Percentiles rank a stretch among this genome's conserved stretches.
These are phyloP conservation scores for Drosophila littoralis DNA, from an alignment of 1,140 invertebrate genomes.

Conservation along the genomic window DNA sequence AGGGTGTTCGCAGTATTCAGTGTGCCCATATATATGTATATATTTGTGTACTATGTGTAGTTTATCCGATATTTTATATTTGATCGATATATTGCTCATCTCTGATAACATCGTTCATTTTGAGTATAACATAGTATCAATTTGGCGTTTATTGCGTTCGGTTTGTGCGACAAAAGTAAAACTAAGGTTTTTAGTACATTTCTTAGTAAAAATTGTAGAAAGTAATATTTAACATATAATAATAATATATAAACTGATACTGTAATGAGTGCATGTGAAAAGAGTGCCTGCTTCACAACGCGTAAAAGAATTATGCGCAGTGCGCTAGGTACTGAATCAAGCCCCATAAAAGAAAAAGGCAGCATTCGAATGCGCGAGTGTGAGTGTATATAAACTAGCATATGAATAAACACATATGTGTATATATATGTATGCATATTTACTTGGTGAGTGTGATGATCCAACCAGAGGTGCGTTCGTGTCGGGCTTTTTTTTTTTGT, in stretches of 20 bases:
- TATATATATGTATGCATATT: constrained; percentile 42
- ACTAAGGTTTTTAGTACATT: constrained; percentile 20
- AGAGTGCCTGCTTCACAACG: not conserved
- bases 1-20: not conserved
- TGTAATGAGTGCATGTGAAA: constrained; percentile 6
- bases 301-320: constrained; percentile 33
- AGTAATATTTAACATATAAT: constrained; percentile 4
- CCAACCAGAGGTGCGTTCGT: constrained; percentile 50
- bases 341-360: constrained; percentile 45
- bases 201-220: constrained; percentile 10
- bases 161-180: constrained; percentile 37
- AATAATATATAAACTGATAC: constrained; percentile 7
- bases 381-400: constrained; percentile 39
- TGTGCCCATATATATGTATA: constrained; percentile 2
- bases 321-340: constrained; percentile 40
- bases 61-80: constrained; percentile 7
- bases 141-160: constrained; percentile 39
- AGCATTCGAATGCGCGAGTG: constrained; percentile 42
- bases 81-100: constrained; percentile 16
- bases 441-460: constrained; percentile 51
- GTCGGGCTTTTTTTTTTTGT: constrained; percentile 44
- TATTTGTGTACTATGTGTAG: not conserved
- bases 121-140: constrained; percentile 33
- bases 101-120: constrained; percentile 35
- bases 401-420: constrained; percentile 39